Conservation (phyloP, 2,888 invertebrate genomes). For the Drosophila fungiperda region DNA sequence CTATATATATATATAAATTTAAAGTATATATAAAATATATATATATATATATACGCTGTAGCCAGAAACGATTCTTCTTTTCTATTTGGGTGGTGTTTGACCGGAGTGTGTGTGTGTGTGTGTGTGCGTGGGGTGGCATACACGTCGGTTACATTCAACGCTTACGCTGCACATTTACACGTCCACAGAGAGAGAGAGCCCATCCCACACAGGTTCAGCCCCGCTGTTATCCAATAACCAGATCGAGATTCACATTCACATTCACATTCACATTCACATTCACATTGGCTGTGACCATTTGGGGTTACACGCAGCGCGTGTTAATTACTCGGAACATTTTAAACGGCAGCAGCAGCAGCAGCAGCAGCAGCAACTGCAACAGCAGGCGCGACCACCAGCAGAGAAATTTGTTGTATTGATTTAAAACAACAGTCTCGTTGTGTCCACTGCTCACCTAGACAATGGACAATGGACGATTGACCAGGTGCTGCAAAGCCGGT, state of each 20-base stretch:
- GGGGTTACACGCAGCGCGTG: slow-evolving; percentile 78
- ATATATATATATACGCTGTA: background rate
- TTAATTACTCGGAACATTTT: slow-evolving; percentile 79
- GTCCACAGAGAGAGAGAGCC: background rate
- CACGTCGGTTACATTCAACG: slow-evolving; percentile 30
- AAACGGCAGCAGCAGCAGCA: slow-evolving; percentile 56
- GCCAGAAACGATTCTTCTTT: slow-evolving; percentile 27
- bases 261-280: slow-evolving; percentile 4
- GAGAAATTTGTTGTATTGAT: slow-evolving; percentile 77
- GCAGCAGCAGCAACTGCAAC: slow-evolving; percentile 14
- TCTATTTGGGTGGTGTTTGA: slow-evolving; percentile 33
- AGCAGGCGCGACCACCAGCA: slow-evolving; percentile 50
- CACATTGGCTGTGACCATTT: slow-evolving; percentile 51
- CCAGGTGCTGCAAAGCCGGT: slow-evolving; percentile 51
- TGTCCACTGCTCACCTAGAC: slow-evolving; percentile 10
- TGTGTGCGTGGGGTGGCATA: slow-evolving; percentile 16
- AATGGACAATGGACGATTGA: slow-evolving; percentile 13
- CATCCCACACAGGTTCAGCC: background rate
- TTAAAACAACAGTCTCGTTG: slow-evolving; percentile 51
- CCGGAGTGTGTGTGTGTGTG: slow-evolving; percentile 6
- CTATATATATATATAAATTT: background rate
- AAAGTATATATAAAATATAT: background rate
- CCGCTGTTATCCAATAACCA: background rate
- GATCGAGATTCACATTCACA: slow-evolving; percentile 11
- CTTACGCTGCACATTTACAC: slow-evolving; percentile 74